Percentiles rank a stretch among this genome's conserved stretches.
phyloP scores from a whole-genome alignment of 2,797 vertebrate species.

The Acridotheres tristis region DNA sequence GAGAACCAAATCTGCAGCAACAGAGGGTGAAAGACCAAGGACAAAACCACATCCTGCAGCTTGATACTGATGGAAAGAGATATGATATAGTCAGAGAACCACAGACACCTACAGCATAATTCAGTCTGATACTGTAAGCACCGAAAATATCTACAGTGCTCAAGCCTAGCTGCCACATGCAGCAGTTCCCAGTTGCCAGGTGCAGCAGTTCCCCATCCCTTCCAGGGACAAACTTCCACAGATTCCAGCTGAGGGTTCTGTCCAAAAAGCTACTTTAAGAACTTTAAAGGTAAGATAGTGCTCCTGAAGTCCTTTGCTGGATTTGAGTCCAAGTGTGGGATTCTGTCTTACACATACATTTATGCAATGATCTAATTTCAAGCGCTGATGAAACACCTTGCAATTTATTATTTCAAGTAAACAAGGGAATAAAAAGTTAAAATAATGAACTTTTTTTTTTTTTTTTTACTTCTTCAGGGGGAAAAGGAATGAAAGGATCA shows the following conservation, averaged over 20 bases:
- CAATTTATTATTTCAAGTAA: not conserved
- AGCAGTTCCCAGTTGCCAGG: not conserved
- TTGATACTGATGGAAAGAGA: not conserved
- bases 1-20: slow-evolving; percentile 29
- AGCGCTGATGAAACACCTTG: not conserved
- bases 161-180: not conserved
- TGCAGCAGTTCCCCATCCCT: not conserved
- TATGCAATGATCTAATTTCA: not conserved
- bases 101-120: not conserved
- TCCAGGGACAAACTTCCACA: not conserved
- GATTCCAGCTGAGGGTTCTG: not conserved
- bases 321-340: not conserved
- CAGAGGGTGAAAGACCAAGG: not conserved
- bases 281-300: not conserved
- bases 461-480: not conserved
- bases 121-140: not conserved
- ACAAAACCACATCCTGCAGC: not conserved
- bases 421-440: not conserved
- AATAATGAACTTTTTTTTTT: too few species aligned
- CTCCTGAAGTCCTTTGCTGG: not conserved
- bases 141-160: not conserved
- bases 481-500: not conserved
- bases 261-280: not conserved
- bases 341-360: not conserved
- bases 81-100: not conserved